Percentiles rank a stretch among this genome's conserved stretches.
These are phyloP conservation scores for Pristionchus fissidentatus DNA, from an alignment of 2,888 invertebrate genomes.

Conservation along the genomic window DNA sequence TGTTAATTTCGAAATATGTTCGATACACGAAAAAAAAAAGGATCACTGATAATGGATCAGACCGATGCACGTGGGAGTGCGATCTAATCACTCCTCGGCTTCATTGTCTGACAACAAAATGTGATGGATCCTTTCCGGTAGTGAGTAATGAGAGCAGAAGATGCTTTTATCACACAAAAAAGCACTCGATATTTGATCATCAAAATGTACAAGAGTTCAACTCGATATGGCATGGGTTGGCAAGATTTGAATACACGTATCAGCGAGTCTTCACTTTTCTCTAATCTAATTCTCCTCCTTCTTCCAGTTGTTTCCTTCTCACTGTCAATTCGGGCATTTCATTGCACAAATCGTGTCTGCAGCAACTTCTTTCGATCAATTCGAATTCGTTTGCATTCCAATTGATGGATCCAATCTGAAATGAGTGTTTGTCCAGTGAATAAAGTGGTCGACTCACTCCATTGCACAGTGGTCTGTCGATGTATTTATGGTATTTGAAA, in stretches of 20 bases:
- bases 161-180: conserved; percentile 5
- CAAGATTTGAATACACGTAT: conserved; percentile 3
- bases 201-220: not conserved
- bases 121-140: not conserved
- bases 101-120: not conserved
- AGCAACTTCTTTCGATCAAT: conserved; percentile 12
- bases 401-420: conserved; percentile 12
- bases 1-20: not conserved
- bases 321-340: not conserved
- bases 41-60: no score
- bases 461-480: conserved; percentile 11
- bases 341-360: conserved; percentile 2
- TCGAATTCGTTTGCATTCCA: not conserved
- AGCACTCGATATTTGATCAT: not conserved
- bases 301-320: no score
- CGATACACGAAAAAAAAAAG: not conserved
- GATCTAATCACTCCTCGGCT: no score
- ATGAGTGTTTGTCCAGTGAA: not conserved
- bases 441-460: not conserved
- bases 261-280: not conserved
- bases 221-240: not conserved
- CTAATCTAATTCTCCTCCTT: not conserved
- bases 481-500: not conserved
- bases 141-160: not conserved
- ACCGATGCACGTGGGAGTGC: no score